A percentile compares a stretch with the other conserved stretches of the same genome.
Evolutionary conservation across 1,140 invertebrate genomes (phyloP).

Genomic region (Argopecten irradians): DNA sequence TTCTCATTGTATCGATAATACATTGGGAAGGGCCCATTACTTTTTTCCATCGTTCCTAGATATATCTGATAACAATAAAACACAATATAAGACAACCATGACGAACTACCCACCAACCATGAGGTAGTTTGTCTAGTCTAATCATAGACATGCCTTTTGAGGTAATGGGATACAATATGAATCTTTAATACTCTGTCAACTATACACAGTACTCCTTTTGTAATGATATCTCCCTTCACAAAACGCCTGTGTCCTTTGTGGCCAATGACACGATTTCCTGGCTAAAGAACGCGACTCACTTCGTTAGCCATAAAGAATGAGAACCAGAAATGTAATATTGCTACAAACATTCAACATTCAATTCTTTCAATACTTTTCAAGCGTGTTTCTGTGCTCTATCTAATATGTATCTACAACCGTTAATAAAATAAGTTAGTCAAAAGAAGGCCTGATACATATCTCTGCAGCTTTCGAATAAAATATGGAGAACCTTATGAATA

Average conservation of each 20-base stretch:
- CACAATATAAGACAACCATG: not conserved
- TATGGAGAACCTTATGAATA: no score
- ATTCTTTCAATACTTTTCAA: not conserved
- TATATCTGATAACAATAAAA: not conserved
- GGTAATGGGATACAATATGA: not conserved
- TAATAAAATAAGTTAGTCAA: not conserved
- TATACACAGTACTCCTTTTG: not conserved
- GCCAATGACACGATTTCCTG: not conserved
- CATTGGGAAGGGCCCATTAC: not conserved
- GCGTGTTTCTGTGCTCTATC: not conserved
- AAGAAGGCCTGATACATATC: no score
- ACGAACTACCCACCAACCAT: not conserved
- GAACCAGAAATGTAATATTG: not conserved
- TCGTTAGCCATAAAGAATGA: not conserved
- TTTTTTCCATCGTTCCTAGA: not conserved
- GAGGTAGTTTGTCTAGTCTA: not conserved
- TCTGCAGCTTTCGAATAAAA: no score
- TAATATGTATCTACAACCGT: not conserved
- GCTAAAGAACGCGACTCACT: not conserved
- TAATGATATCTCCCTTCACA: not conserved
- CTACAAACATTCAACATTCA: not conserved
- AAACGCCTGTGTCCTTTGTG: not conserved
- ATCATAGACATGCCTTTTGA: not conserved
- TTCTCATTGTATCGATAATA: not conserved
- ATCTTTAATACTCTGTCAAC: constrained; percentile 1